Evolutionary conservation across 1,140 invertebrate genomes (phyloP), one percentile per base, ranked within the genome.

Genomic region (Meloidogyne floridensis): DNA sequence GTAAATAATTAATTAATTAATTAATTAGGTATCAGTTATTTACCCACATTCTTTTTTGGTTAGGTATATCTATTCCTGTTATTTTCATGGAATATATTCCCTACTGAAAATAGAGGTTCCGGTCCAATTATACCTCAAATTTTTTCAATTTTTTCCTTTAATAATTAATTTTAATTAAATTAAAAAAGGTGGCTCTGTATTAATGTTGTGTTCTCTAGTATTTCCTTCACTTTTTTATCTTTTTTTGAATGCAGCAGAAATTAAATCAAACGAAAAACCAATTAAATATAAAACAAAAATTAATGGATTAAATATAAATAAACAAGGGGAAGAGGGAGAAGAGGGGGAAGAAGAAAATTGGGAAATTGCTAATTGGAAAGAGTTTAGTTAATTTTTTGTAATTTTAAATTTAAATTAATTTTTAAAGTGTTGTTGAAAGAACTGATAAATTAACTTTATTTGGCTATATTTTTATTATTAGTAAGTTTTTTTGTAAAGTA

Each of bases 161-260:
- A 47, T 47, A 47, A 47, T 8, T 47, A 47, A 32, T 47, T 47
- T 47, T 47, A 47, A 47, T 47, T 47, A 32, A 47, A 47, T 42
- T 65, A 59, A 59, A 13, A 54, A 54, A 0, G 92, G 95, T 0
- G 95, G 94, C 0, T 94, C 94, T 0, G 95, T 94, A 0, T n/a
- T 87, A 13, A 85, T 82, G 70, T 81, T 91, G 10, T 83, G 90
- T 69, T 90, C 89, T 2, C 87, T 91, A 54, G 84, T 92, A 47
- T 87, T 90, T 54, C 91, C 91, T 13, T 83, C 84, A 56, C 69
- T 90, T 10, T 90, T 89, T 81, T 90, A 87, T 77, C 53, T 85
- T 18, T 89, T 79, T 78, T 77, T 90, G 77, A 77, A 77, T 42
- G 86, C 84, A 18, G 78, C 65, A 20, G 80, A 87, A 42, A 75